Conservation (phyloP, 2,888 invertebrate species). For the Cantharis flavilabris region DNA sequence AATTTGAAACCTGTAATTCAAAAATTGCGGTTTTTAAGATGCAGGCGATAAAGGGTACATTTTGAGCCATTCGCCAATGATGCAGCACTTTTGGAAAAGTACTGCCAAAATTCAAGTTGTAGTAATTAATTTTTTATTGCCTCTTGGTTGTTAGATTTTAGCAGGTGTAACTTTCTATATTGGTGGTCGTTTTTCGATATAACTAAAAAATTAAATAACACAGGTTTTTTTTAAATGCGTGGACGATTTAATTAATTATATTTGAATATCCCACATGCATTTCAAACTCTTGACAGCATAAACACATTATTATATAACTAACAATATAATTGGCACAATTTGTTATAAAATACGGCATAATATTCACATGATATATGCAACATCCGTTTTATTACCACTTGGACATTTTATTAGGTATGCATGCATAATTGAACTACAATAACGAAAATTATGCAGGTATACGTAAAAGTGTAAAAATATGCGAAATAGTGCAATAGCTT, state of each 20-base stretch:
- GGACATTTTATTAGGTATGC: slow-evolving; percentile 7
- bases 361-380: background rate
- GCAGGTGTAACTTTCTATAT: background rate
- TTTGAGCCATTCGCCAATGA: background rate
- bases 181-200: background rate
- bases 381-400: slow-evolving; percentile 18
- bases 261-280: background rate
- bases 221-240: background rate
- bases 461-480: slow-evolving; percentile 8
- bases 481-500: background rate
- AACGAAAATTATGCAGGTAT: slow-evolving; percentile 6
- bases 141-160: background rate
- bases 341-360: slow-evolving; percentile 13
- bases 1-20: background rate
- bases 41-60: background rate
- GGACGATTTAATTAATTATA: background rate
- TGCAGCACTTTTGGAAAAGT: background rate
- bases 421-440: slow-evolving; percentile 16
- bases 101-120: background rate
- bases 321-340: slow-evolving; percentile 15
- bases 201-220: background rate
- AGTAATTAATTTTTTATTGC: background rate
- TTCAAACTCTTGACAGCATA: slow-evolving; percentile 7
- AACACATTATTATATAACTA: slow-evolving; percentile 18
- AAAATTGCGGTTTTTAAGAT: background rate